A percentile compares a stretch with the other conserved stretches of the same genome.
phyloP scores from a whole-genome alignment of 2,888 invertebrate species.

The Caenorhabditis auriculariae region DNA sequence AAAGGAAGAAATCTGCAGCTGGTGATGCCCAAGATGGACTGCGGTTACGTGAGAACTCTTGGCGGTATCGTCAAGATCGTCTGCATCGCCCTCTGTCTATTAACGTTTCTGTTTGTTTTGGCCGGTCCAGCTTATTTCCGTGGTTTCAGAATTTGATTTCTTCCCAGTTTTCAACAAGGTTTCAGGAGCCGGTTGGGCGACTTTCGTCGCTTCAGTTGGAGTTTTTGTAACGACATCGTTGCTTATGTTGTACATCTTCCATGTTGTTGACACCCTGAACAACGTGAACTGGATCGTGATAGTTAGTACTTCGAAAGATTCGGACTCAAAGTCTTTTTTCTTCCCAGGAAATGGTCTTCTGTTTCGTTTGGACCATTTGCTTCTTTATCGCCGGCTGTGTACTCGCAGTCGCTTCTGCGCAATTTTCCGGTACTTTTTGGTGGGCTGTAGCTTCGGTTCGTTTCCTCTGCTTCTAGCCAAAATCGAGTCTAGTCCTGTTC shows the following conservation, averaged over 20 bases:
- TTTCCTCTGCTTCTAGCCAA: slow-evolving; percentile 39
- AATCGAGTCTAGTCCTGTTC: neutral
- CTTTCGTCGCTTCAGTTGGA: slow-evolving; percentile 73
- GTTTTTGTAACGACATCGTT: slow-evolving; percentile 83
- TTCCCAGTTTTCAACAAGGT: neutral
- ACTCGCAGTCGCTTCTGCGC: slow-evolving; percentile 65
- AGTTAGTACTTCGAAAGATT: slow-evolving; percentile 62
- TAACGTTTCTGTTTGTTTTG: slow-evolving; percentile 80
- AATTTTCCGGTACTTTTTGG: slow-evolving; percentile 64
- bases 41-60: slow-evolving; percentile 73
- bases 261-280: slow-evolving; percentile 81
- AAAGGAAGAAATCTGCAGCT: slow-evolving; percentile 19
- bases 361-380: slow-evolving; percentile 75
- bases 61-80: slow-evolving; percentile 78
- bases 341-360: slow-evolving; percentile 75
- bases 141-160: slow-evolving; percentile 14
- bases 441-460: slow-evolving; percentile 78
- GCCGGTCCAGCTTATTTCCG: slow-evolving; percentile 68
- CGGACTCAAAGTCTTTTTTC: neutral
- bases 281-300: slow-evolving; percentile 84
- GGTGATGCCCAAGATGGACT: slow-evolving; percentile 70
- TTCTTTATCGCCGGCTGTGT: slow-evolving; percentile 78
- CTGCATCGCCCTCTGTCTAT: slow-evolving; percentile 71
- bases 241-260: slow-evolving; percentile 80
- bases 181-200: slow-evolving; percentile 72